Conservation (phyloP, 2,888 invertebrate genomes). For the Hymenopus coronatus region DNA sequence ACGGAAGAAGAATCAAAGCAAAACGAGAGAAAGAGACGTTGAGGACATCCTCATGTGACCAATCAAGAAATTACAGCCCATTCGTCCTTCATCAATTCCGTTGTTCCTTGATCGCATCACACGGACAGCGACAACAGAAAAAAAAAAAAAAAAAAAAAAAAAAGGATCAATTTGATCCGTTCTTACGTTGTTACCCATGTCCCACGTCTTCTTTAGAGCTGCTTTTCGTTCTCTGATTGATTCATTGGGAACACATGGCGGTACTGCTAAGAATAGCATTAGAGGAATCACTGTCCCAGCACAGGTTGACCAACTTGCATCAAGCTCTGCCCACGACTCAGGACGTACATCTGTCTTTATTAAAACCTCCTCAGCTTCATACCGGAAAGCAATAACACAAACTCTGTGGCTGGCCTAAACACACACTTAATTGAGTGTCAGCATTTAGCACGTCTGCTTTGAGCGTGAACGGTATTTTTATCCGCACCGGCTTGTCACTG, state of each 20-base stretch:
- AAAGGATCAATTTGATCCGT: not conserved
- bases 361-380: constrained; percentile 17
- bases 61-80: constrained; percentile 30
- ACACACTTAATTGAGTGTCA: constrained; percentile 23
- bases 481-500: not conserved
- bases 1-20: not conserved
- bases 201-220: not conserved
- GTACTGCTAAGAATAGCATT: constrained; percentile 12
- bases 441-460: constrained; percentile 18
- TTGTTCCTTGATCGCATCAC: constrained; percentile 4
- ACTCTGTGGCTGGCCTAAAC: not conserved
- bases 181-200: not conserved
- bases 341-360: constrained; percentile 26
- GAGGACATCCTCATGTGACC: constrained; percentile 26
- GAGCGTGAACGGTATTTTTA: not conserved
- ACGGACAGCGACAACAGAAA: not conserved
- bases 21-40: not conserved
- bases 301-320: not conserved
- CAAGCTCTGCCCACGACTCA: constrained; percentile 4
- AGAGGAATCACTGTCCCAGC: not conserved
- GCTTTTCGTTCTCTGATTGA: constrained; percentile 14
- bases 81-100: constrained; percentile 29
- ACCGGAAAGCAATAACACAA: not conserved
- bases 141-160: not conserved
- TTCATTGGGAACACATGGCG: constrained; percentile 21